Conservation (phyloP, 2,797 vertebrate species). For the Squalus acanthias region DNA sequence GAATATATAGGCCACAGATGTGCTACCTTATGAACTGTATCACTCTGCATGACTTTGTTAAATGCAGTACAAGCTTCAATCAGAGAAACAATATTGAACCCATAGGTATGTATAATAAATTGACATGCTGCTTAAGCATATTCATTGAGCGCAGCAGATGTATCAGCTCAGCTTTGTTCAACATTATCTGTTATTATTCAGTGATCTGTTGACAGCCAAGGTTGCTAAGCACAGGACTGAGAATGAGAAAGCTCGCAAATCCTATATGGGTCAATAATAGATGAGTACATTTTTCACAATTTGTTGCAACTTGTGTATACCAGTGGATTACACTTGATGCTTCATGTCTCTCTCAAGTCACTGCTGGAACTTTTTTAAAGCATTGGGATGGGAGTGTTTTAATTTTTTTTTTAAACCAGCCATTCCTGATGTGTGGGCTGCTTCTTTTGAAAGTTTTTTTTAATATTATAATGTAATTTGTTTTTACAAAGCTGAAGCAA, state of each 20-base stretch:
- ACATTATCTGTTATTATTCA: constrained; percentile 23
- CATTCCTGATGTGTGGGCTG: not conserved
- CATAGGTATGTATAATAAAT: constrained; percentile 25
- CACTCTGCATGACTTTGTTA: not conserved
- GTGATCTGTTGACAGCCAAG: constrained; percentile 16
- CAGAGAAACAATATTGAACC: constrained; percentile 9
- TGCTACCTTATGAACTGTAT: not conserved
- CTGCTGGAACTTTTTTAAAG: not conserved
- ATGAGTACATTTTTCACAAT: not conserved
- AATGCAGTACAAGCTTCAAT: constrained; percentile 16
- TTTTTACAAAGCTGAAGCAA: not conserved
- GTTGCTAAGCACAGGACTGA: constrained; percentile 1
- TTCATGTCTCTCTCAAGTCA: not conserved
- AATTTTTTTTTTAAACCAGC: not conserved
- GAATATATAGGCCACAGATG: not conserved
- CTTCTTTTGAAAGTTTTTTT: not conserved
- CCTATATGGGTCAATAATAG: not conserved
- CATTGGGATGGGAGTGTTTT: not conserved
- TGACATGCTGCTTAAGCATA: constrained; percentile 26
- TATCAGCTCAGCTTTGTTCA: not conserved
- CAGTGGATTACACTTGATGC: not conserved
- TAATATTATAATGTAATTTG: not conserved
- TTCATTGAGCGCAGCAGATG: not conserved
- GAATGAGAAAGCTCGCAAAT: not conserved
- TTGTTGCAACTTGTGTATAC: not conserved